phyloP scores from a whole-genome alignment of 2,888 invertebrate species.

The Eudemis profundana region DNA sequence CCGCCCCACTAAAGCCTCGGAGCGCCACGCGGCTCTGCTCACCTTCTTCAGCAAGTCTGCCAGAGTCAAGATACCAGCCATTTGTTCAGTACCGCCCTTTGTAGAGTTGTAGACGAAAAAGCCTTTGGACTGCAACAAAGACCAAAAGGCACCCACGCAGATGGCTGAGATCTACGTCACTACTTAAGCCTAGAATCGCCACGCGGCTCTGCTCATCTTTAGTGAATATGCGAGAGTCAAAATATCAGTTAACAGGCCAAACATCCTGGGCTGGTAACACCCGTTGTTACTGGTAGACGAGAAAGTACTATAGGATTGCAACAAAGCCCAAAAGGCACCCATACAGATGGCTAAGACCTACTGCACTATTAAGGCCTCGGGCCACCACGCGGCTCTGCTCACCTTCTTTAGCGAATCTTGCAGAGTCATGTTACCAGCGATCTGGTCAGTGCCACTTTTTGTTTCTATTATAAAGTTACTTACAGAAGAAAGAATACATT shows the following conservation, averaged over 20 bases:
- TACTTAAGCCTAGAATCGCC: constrained; percentile 86
- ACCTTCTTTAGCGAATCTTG: constrained; percentile 88
- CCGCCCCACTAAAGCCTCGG: constrained; percentile 80
- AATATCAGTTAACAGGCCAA: too few relatives aligned
- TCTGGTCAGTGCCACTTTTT: too few relatives aligned
- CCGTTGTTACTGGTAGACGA: too few relatives aligned
- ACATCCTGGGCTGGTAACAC: too few relatives aligned
- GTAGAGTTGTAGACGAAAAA: too few relatives aligned
- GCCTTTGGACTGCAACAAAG: too few relatives aligned
- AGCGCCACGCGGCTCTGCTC: constrained; percentile 89
- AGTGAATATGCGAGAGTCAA: constrained; percentile 84
- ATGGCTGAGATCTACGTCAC: too few relatives aligned
- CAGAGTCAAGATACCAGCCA: constrained; percentile 91
- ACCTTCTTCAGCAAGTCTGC: constrained; percentile 93
- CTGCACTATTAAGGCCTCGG: constrained; percentile 80
- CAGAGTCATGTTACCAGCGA: too few relatives aligned
- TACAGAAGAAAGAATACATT: too few relatives aligned
- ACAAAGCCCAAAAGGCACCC: constrained; percentile 86
- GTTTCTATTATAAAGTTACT: too few relatives aligned
- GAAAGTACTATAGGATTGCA: too few relatives aligned
- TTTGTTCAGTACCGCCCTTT: constrained; percentile 84
- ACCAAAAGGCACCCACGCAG: constrained; percentile 71
- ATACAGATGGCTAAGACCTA: constrained; percentile 82
- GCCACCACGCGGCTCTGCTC: constrained; percentile 89
- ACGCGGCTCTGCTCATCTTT: constrained; percentile 92